Base-by-base conservation (phyloP, 2,888 invertebrate species). In the Drosophila prolongata region DNA sequence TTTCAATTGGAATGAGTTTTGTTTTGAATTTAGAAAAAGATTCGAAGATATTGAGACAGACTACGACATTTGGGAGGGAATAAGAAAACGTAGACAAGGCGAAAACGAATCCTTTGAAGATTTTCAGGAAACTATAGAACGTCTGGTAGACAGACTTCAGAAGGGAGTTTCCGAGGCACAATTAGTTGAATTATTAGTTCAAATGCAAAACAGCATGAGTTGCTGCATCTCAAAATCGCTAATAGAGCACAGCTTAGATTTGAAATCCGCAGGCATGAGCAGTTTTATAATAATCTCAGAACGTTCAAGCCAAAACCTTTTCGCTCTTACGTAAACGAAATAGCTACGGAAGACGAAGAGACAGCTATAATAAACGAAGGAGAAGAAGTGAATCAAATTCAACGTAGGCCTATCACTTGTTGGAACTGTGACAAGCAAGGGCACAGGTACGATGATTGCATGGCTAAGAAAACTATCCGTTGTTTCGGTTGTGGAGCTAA, bases 1-100 rank as follows among this genome's bases (percentile, higher is more conserved):
- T 40, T 53, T 27, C 38, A 6, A 27, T 38, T 52, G 52, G n/a
- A 38, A 52, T 3, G 24, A 6, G 4, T 53, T 53, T 53, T 53
- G 6, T 40, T n/a, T n/a, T 11, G 53, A 53, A 6, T 52, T 52
- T n/a, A 38, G 38, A 10, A 52, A 52, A 2, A 52, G 52, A 38
- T 52, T 52, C 10, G 38, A 24, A 53, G 38, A 38, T 53, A 27
- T 40, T 3, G 27, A 53, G 38, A 53, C 24, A 24, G 38, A 40
- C 11, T 53, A 38, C n/a, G 52, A 27, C 10, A 40, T 40, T 40
- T 40, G 38, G 38, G 27, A 53, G 37, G 27, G 24, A 14, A 53
- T 19, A 19, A 19, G 19, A 24, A 24, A 24, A 4, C 24, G 24
- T 24, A 24, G 24, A 24, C 24, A 24, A 24, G 24, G 24, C 24